phyloP scores from a whole-genome alignment of 2,113 vertebrate genomes.

The Neotoma lepida region DNA sequence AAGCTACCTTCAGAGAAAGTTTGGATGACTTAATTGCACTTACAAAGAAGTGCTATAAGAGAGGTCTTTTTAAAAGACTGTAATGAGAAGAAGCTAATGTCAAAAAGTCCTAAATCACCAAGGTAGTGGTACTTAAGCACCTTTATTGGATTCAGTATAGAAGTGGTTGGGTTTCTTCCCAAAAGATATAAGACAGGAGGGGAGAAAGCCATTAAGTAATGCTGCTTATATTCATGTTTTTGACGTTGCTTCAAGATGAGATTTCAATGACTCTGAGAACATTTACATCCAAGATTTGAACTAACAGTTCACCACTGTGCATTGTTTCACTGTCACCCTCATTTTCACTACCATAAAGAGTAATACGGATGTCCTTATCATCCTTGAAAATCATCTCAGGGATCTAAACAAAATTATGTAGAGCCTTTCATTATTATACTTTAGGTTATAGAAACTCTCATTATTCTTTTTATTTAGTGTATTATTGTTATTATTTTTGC shows the following conservation, averaged over 20 bases:
- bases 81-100: not conserved
- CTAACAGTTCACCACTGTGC: not conserved
- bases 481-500: slow-evolving; percentile 9
- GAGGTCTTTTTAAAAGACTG: not conserved
- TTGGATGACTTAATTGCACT: not conserved
- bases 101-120: not conserved
- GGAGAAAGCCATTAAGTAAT: slow-evolving; percentile 24
- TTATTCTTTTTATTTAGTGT: slow-evolving; percentile 45
- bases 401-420: slow-evolving; percentile 13
- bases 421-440: not conserved
- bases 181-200: not conserved
- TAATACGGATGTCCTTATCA: not conserved
- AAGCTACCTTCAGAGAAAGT: not conserved
- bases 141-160: not conserved
- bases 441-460: slow-evolving; percentile 27
- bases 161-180: slow-evolving; percentile 14
- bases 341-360: not conserved
- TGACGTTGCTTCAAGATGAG: not conserved
- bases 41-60: not conserved
- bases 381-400: slow-evolving; percentile 13
- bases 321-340: not conserved
- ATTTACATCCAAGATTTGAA: not conserved
- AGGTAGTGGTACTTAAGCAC: not conserved
- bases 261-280: slow-evolving; percentile 12
- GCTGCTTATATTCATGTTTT: not conserved